Percentiles rank a stretch among this genome's conserved stretches.
Evolutionary conservation across 2,888 invertebrate species (phyloP).

Genomic region (Dicyrtomina minuta): DNA sequence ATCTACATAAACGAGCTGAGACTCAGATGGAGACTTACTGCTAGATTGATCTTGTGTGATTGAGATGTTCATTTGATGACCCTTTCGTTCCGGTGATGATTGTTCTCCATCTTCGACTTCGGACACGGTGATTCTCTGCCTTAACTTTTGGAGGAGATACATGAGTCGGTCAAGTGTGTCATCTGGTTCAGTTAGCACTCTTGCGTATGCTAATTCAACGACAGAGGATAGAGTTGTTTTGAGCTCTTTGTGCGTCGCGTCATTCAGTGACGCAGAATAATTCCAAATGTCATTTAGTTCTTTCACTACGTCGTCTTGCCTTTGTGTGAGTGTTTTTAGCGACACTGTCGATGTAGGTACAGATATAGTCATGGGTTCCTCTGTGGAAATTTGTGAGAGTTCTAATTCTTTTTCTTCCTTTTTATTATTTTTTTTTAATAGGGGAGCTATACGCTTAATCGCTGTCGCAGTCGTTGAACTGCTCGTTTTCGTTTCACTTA

Average conservation of each 20-base stretch:
- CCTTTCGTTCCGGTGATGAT: not conserved
- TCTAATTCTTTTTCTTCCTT: too few species aligned
- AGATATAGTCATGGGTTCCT: too few species aligned
- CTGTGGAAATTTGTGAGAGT: too few species aligned
- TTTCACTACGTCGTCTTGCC: conserved; percentile 13
- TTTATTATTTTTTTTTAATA: too few species aligned
- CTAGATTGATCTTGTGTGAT: too few species aligned
- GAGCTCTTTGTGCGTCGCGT: conserved; percentile 11
- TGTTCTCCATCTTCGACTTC: not conserved
- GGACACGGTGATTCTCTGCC: conserved; percentile 20
- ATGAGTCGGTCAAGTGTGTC: conserved; percentile 30
- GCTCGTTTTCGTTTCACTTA: too few species aligned
- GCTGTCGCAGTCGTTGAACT: too few species aligned
- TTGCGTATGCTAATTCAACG: conserved; percentile 26
- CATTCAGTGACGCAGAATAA: conserved; percentile 16
- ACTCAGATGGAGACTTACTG: too few species aligned
- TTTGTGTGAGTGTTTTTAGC: not conserved
- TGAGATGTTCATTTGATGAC: too few species aligned
- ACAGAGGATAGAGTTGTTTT: conserved; percentile 14
- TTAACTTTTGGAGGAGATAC: conserved; percentile 18
- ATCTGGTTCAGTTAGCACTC: conserved; percentile 22
- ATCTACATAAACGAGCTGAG: too few species aligned
- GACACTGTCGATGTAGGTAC: too few species aligned
- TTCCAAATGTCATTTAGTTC: conserved; percentile 27
- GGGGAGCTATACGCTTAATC: too few species aligned